These are phyloP conservation scores for Halcyon senegalensis DNA, from an alignment of 2,113 vertebrate species.

Conservation along the genomic window DNA sequence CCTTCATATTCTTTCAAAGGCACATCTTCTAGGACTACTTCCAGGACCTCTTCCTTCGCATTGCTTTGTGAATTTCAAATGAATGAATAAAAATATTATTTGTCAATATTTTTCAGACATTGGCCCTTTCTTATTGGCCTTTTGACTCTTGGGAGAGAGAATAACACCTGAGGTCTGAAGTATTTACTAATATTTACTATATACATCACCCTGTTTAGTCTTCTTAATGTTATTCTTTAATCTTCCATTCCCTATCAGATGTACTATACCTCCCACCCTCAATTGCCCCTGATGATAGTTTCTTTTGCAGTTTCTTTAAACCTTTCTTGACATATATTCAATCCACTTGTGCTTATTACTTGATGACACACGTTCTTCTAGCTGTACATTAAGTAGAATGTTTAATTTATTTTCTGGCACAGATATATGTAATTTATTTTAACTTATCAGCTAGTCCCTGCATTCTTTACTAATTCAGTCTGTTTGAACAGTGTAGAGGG, in stretches of 20 bases:
- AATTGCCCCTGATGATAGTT: neutral
- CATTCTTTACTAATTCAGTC: neutral
- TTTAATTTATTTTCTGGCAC: conserved; percentile 1
- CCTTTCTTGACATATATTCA: neutral
- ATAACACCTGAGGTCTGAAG: neutral
- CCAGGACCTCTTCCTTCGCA: neutral
- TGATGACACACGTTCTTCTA: neutral
- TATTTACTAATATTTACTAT: neutral
- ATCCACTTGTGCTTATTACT: neutral
- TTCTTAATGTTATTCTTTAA: neutral
- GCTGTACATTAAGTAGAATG: neutral
- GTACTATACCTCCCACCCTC: neutral
- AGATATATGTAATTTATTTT: conserved; percentile 13
- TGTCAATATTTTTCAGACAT: neutral
- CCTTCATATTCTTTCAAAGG: neutral
- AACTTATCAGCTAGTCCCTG: neutral
- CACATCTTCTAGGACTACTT: neutral
- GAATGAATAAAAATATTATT: neutral
- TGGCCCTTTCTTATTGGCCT: neutral
- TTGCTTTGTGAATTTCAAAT: neutral
- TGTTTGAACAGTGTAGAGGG: neutral
- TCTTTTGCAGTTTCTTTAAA: conserved; percentile 3
- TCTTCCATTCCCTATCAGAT: neutral
- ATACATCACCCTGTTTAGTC: neutral
- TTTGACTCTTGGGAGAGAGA: neutral